Evolutionary conservation across 2,113 vertebrate genomes (phyloP).

Genomic region (Cavia aperea): DNA sequence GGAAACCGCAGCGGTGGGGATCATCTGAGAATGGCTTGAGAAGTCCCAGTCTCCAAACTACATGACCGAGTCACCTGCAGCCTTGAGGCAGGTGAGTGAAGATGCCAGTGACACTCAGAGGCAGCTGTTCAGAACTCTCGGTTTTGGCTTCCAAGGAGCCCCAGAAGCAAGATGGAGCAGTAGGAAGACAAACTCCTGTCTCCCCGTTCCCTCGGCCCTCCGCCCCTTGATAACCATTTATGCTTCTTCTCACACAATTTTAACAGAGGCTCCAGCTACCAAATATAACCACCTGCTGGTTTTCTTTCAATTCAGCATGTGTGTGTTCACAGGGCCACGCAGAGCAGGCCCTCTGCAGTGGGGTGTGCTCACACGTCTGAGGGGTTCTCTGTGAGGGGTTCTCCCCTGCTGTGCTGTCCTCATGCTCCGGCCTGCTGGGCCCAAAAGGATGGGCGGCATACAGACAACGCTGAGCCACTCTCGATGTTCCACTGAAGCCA

Average conservation of each 20-base stretch:
- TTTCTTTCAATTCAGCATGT: background rate
- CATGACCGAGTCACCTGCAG: background rate
- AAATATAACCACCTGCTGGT: background rate
- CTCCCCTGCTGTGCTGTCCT: background rate
- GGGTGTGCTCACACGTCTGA: background rate
- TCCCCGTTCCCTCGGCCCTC: background rate
- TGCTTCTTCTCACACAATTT: background rate
- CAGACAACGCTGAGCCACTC: background rate
- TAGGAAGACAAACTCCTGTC: background rate
- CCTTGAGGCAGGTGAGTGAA: background rate
- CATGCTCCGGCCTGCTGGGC: background rate
- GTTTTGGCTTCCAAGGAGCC: background rate
- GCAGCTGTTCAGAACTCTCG: background rate
- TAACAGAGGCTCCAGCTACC: background rate
- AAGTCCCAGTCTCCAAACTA: background rate
- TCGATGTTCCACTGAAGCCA: background rate
- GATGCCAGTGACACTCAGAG: background rate
- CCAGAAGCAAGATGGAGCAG: background rate
- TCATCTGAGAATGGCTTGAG: background rate
- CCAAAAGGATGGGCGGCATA: background rate
- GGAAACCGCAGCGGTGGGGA: accelerated
- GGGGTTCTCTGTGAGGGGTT: background rate
- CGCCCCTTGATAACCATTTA: background rate
- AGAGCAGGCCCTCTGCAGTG: background rate
- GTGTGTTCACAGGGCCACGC: background rate